Conservation (phyloP, 2,797 vertebrate species). For the Pygocentrus nattereri region DNA sequence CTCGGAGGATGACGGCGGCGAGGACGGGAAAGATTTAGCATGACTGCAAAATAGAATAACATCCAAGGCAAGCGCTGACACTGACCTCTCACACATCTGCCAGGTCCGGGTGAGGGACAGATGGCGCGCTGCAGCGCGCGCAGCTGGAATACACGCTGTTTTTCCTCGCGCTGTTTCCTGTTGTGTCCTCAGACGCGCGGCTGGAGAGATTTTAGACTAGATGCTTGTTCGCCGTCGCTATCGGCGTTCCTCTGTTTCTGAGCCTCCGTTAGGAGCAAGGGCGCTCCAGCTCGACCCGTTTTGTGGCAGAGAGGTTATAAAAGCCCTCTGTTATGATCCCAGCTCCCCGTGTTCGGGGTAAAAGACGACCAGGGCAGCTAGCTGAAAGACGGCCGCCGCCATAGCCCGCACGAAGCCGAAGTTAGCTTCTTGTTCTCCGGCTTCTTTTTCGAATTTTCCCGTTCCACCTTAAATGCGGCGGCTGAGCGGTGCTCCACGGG, state of each 20-base stretch:
- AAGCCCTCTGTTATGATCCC: neutral
- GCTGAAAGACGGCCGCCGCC: neutral
- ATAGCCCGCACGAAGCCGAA: no score
- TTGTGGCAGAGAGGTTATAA: neutral
- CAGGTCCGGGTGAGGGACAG: conserved; percentile 65
- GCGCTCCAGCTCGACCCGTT: neutral
- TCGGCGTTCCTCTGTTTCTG: neutral
- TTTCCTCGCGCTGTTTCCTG: no score
- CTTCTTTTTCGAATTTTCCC: no score
- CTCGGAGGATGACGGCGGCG: conserved; percentile 81
- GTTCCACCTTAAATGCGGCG: no score
- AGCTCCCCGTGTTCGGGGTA: conserved; percentile 6
- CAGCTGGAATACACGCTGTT: neutral
- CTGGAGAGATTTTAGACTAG: neutral
- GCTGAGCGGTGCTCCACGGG: no score
- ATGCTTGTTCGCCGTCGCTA: neutral
- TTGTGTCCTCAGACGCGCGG: neutral
- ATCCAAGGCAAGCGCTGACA: conserved; percentile 82
- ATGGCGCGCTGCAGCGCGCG: conserved; percentile 34
- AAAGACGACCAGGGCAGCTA: conserved; percentile 1
- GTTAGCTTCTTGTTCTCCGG: no score
- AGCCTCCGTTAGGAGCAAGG: neutral
- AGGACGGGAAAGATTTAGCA: conserved; percentile 83
- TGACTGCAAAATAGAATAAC: conserved; percentile 73
- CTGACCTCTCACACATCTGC: conserved; percentile 59